Conservation (phyloP, 2,797 vertebrate genomes). For the Setipinna tenuifilis region DNA sequence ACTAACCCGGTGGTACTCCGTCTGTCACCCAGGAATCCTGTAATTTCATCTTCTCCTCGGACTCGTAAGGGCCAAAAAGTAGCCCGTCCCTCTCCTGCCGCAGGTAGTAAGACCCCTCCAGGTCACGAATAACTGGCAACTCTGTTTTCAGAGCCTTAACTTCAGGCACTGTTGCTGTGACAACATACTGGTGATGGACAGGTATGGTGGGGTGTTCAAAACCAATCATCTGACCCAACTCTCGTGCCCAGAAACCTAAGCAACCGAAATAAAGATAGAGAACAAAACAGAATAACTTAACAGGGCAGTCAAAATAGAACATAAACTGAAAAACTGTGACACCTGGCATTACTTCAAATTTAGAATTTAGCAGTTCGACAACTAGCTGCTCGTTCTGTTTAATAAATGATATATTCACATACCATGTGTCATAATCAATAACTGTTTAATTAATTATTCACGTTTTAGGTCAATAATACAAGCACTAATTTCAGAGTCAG, state of each 20-base stretch:
- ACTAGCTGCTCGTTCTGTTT: no score
- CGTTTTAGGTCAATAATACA: no score
- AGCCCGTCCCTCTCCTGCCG: conserved; percentile 94
- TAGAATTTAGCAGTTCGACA: no score
- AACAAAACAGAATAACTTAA: background rate
- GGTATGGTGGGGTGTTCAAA: conserved; percentile 92
- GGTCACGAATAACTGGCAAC: conserved; percentile 90
- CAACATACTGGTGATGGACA: conserved; percentile 95
- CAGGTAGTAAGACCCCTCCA: conserved; percentile 93
- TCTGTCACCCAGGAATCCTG: conserved; percentile 91
- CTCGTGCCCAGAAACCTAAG: conserved; percentile 94
- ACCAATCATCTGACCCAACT: conserved; percentile 90
- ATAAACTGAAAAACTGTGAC: no score
- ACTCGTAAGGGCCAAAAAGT: conserved; percentile 94
- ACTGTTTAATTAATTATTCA: no score
- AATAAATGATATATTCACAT: no score
- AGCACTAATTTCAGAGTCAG: no score
- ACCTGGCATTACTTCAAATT: no score
- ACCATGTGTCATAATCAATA: no score
- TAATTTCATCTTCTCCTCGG: conserved; percentile 91
- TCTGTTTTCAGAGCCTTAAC: conserved; percentile 91
- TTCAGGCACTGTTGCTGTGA: conserved; percentile 93
- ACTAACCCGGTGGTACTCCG: conserved; percentile 90
- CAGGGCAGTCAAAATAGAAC: background rate
- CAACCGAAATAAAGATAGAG: conserved; percentile 17